Percentiles rank a stretch among this genome's conserved stretches.
Evolutionary conservation across 2,113 vertebrate genomes (phyloP).

Genomic region (Podarcis raffonei): DNA sequence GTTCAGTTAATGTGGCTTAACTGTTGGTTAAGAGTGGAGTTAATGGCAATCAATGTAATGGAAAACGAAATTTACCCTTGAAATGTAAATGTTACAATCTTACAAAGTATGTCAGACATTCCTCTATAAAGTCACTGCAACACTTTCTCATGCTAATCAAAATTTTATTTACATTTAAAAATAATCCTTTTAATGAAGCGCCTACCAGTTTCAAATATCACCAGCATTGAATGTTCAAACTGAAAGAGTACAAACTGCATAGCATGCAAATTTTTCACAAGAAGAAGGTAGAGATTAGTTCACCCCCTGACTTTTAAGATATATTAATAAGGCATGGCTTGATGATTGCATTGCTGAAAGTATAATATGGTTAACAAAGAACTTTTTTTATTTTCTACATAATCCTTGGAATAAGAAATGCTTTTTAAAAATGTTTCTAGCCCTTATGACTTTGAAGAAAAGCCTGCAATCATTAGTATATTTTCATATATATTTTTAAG

Average conservation of each 20-base stretch:
- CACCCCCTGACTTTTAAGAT: not conserved
- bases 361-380: not conserved
- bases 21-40: not conserved
- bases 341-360: not conserved
- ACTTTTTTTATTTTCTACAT: not conserved
- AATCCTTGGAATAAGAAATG: not conserved
- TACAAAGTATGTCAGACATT: not conserved
- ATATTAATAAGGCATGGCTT: not conserved
- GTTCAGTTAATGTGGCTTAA: conserved; percentile 30
- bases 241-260: not conserved
- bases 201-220: conserved; percentile 12
- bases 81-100: conserved; percentile 25
- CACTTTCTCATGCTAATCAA: conserved; percentile 9
- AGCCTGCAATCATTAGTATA: not conserved
- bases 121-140: conserved; percentile 24
- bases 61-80: not conserved
- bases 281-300: not conserved
- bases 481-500: too few relatives aligned
- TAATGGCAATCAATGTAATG: not conserved
- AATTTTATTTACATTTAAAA: conserved; percentile 32
- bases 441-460: not conserved
- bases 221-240: not conserved
- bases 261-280: not conserved
- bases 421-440: not conserved
- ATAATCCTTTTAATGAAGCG: not conserved